Evolutionary conservation across 1,140 invertebrate genomes (phyloP), one percentile per base, ranked within the genome.

Genomic region (Drosophila obscura): DNA sequence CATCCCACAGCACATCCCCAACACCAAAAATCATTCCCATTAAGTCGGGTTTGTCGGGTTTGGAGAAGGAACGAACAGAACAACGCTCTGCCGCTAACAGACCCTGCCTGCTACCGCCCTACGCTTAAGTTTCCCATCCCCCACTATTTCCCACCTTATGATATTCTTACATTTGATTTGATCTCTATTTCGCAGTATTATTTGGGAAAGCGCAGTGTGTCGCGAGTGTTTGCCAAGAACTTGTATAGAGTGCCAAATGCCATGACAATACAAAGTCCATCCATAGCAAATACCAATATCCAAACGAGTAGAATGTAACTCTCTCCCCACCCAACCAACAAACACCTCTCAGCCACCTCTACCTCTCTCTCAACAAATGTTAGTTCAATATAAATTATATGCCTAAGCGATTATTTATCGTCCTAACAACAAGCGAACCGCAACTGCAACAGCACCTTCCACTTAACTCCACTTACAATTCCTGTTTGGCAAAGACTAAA

Each of bases 131-230:
- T 60, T 45, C 50, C 15, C 31, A 35, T 53, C 52, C 50, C 56
- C 66, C 49, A 61, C 44, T 71, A 49, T 69, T 63, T 49, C 65
- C 55, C 19, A 57, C 66, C 68, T 66, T 60, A 73, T 67, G 62
- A 65, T 81, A 63, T 77, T 85, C 45, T 75, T 83, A 61, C 77
- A 61, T 82, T 58, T 80, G 77, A 83, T 83, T 73, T 78, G 60
- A 81, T 90, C 67, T 76, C 19, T 19, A 90, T 84, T 90, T 84
- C 78, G 66, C 90, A 91, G 90, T 91, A 89, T 80, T 74, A 64
- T 78, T 78, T 89, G 79, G 84, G 84, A 76, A 89, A 88, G 75
- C 80, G 83, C 80, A 85, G 82, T 90, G 73, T 91, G 73, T 91
- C 82, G 76, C 82, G 66, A 73, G 83, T 90, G 73, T 90, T 84